Percentiles rank a stretch among this genome's conserved stretches.
These are phyloP conservation scores for Hyperoodon ampullatus DNA, from an alignment of 2,113 vertebrate genomes.

Conservation along the genomic window DNA sequence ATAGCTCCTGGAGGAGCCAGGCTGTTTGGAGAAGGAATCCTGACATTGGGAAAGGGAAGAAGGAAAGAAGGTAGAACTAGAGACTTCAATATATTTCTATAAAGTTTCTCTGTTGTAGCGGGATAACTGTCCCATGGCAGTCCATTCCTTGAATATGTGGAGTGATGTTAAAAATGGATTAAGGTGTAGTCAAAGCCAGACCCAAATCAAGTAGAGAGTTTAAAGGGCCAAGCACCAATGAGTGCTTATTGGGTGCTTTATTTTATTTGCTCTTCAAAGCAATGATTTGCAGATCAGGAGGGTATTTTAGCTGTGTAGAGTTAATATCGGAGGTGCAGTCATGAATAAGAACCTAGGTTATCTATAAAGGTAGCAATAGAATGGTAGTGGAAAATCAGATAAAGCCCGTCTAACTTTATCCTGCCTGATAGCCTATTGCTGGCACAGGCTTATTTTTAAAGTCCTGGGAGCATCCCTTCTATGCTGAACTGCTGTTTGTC, in stretches of 20 bases:
- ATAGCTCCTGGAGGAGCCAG: constrained; percentile 31
- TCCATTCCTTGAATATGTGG: background rate
- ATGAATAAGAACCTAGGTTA: constrained; percentile 8
- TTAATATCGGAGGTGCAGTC: background rate
- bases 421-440: background rate
- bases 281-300: background rate
- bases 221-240: background rate
- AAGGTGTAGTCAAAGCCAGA: background rate
- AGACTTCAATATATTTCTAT: constrained; percentile 15
- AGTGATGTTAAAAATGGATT: constrained; percentile 8
- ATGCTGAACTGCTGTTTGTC: background rate
- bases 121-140: background rate
- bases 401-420: background rate
- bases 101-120: background rate
- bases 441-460: background rate
- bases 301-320: background rate
- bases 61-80: background rate
- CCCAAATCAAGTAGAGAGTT: background rate
- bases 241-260: background rate
- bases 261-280: background rate
- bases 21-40: constrained; percentile 46
- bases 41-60: background rate
- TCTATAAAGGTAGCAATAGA: background rate
- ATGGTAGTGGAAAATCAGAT: background rate
- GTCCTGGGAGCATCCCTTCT: background rate